Evolutionary conservation across 2,888 invertebrate species (phyloP), one percentile per base, ranked within the genome.

Genomic region (Agrochola lychnidis): DNA sequence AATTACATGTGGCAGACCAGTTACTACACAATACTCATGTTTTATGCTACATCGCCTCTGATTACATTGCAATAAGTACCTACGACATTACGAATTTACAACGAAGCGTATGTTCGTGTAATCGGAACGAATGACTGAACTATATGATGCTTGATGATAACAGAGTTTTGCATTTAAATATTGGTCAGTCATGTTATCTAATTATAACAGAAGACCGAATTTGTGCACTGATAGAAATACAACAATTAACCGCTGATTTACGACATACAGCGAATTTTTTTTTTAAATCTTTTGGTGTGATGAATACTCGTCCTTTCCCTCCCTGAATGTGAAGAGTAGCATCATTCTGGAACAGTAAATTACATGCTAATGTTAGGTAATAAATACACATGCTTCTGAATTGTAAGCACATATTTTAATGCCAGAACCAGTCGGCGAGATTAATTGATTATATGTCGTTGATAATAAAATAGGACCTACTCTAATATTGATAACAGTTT

Each of bases 41-140:
- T 72, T 77, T 77, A 56, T 73, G 71, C 71, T 74, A 77, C 53
- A 83, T 81, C 63, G 70, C 67, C 67, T 36, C 84, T 68, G 56
- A 78, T 81, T 79, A 63, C 70, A 70, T 69, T 79, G 73, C 66
- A 73, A 73, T 73, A 73, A 61, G 45, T 73, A 74, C 42, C 61
- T 73, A 30, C 9, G n/a, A 45, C n/a, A 36, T 56, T 53, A 30
- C n/a, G 30, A 73, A 73, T 73, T n/a, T 64, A 79, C 40, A 36
- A 70, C 59, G 45, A 68, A 69, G 56, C 36, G 16, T 36, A 61
- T 56, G 63, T 70, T 74, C 63, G 74, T 51, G 42, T 61, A 64
- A 74, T 80, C 68, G 36, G 25, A 61, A 42, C 51, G 36, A 82
- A 68, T 57, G 53, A 36, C 12, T 53, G 57, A 2, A n/a, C 4